phyloP scores from a whole-genome alignment of 2,797 vertebrate species.

The Lindbergichthys nudifrons region DNA sequence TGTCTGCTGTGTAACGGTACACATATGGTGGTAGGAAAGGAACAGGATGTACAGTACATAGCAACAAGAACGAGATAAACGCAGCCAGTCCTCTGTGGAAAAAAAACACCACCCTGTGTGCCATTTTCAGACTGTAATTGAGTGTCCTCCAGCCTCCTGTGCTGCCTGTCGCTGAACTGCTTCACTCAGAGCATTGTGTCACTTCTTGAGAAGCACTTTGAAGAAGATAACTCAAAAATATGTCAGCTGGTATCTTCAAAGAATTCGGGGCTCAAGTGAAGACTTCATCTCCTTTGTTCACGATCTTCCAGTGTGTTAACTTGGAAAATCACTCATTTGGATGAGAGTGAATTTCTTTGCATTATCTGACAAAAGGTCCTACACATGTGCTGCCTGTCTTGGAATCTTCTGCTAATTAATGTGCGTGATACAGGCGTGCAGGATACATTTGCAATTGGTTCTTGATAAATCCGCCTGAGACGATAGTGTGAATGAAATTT shows the following conservation, averaged over 20 bases:
- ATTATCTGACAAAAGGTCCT: constrained; percentile 12
- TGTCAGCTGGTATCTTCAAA: constrained; percentile 28
- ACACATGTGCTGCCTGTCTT: not conserved
- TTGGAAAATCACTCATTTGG: too few species aligned
- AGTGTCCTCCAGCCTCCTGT: constrained; percentile 2
- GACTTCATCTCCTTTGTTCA: constrained; percentile 22
- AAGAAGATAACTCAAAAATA: constrained; percentile 29
- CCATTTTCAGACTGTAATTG: constrained; percentile 2
- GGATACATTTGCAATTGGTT: constrained; percentile 40
- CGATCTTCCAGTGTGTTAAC: constrained; percentile 13
- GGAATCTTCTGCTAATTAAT: constrained; percentile 58
- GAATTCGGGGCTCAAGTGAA: constrained; percentile 6
- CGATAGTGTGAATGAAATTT: constrained; percentile 53
- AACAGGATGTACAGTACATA: not conserved
- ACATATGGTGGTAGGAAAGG: not conserved
- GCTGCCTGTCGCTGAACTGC: constrained; percentile 16
- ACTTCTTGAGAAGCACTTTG: constrained; percentile 29
- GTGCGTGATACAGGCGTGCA: constrained; percentile 26
- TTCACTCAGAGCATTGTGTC: constrained; percentile 16
- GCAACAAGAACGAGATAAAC: not conserved
- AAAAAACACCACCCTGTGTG: constrained; percentile 14
- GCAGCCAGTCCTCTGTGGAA: constrained; percentile 20
- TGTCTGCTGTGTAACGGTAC: not conserved
- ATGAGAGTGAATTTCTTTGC: not conserved
- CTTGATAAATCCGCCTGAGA: constrained; percentile 51